Base-by-base conservation (phyloP, 2,113 vertebrate species). In the Dolichallabes microphthalmus region DNA sequence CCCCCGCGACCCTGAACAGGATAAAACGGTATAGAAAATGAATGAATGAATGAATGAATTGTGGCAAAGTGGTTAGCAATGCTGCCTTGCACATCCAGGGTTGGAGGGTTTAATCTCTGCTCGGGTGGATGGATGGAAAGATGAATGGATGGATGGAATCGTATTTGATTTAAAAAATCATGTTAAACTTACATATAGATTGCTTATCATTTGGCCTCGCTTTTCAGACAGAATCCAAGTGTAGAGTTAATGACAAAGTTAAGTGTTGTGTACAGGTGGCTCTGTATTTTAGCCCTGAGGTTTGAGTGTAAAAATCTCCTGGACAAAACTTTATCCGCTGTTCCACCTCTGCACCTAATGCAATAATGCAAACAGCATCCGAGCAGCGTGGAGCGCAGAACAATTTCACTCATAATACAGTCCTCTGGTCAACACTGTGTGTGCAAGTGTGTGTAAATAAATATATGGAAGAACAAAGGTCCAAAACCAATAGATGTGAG, bases 401-500 rank as follows among this genome's bases (percentile, higher is more conserved):
- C 10, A 50, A n/a, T 50, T 50, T 25, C 25, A 64, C 39, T 81
- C n/a, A 0, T 61, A 61, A 35, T 76, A 15, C 12, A 19, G 10
- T 10, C 14, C 17, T 80, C 25, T 64, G 77, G 11, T 39, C 77
- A 80, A n/a, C 57, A 25, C n/a, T 60, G 69, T 45, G 69, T 39
- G 35, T n/a, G 69, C 12, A 11, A 13, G 32, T 11, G 27, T 19
- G 60, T 45, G 60, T 52, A 45, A 64, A 64, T 50, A 81, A 77
- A 77, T 77, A 77, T 77, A 17, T 39, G 30, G 30, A 22, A 35
- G 77, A 79, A 79, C 77, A 60, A 35, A 60, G 57, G 77, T 79
- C 77, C 55, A 79, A 35, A 79, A 60, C 77, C 77, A 60, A 12
- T 61, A 60, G 77, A 27, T 60, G 55, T 79, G 77, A 79, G 13